These are phyloP conservation scores for Melieria crassipennis DNA, from an alignment of 2,888 invertebrate species.

Conservation along the genomic window DNA sequence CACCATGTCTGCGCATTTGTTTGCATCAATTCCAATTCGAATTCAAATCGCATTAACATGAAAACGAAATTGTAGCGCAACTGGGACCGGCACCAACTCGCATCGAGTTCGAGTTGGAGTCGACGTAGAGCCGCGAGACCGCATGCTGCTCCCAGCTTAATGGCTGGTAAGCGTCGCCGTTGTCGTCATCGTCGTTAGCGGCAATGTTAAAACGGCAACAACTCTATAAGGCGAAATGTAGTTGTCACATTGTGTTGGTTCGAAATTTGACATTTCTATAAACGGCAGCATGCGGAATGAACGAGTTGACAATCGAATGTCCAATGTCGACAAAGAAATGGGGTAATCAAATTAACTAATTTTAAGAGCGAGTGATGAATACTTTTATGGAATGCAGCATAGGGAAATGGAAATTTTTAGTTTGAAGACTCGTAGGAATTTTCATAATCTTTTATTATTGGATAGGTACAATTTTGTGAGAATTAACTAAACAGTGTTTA, in stretches of 20 bases:
- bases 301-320: constrained; percentile 26
- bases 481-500: too few species aligned
- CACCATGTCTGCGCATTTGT: constrained; percentile 28
- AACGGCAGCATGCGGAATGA: constrained; percentile 18
- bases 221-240: constrained; percentile 28
- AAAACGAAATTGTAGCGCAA: constrained; percentile 24
- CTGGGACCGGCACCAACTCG: constrained; percentile 4
- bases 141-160: too few species aligned
- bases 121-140: not conserved
- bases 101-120: not conserved
- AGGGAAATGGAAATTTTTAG: too few species aligned
- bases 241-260: constrained; percentile 28
- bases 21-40: constrained; percentile 25
- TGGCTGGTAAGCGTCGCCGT: too few species aligned
- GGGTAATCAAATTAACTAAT: constrained; percentile 15
- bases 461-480: too few species aligned
- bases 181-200: not conserved
- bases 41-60: constrained; percentile 30
- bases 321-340: constrained; percentile 2
- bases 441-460: too few species aligned
- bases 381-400: too few species aligned
- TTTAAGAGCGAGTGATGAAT: constrained; percentile 4
- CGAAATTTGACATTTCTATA: constrained; percentile 29
- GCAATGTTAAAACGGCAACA: constrained; percentile 14
- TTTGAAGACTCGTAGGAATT: too few species aligned